These are phyloP conservation scores for Ochotona princeps DNA, from an alignment of 2,113 vertebrate species.

Conservation along the genomic window DNA sequence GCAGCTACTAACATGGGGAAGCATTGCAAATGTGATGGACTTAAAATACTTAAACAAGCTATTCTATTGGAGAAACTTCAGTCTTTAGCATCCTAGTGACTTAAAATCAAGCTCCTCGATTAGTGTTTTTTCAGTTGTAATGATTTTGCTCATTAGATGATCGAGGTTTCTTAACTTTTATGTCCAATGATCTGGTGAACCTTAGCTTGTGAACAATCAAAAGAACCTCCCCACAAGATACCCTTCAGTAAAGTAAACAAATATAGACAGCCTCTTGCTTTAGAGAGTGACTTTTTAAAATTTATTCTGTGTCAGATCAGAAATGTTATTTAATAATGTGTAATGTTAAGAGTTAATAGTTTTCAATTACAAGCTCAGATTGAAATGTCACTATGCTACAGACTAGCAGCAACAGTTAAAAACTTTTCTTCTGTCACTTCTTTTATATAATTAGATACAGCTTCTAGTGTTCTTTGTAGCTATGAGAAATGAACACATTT, in stretches of 20 bases:
- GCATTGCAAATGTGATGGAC: not conserved
- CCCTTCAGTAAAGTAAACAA: slow-evolving; percentile 45
- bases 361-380: slow-evolving; percentile 27
- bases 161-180: slow-evolving; percentile 15
- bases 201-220: slow-evolving; percentile 9
- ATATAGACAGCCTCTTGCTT: not conserved
- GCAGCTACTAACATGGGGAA: slow-evolving; percentile 60
- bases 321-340: slow-evolving; percentile 29
- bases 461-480: slow-evolving; percentile 9
- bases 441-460: not conserved
- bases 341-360: slow-evolving; percentile 2
- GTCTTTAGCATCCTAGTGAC: slow-evolving; percentile 45
- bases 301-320: slow-evolving; percentile 19
- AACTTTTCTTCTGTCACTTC: not conserved
- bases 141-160: slow-evolving; percentile 38
- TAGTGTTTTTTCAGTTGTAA: slow-evolving; percentile 39
- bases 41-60: slow-evolving; percentile 49
- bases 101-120: slow-evolving; percentile 46
- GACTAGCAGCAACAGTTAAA: not conserved
- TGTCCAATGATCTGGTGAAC: slow-evolving; percentile 13
- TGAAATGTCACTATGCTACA: not conserved
- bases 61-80: slow-evolving; percentile 48
- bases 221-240: not conserved
- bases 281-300: not conserved
- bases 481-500: slow-evolving; percentile 3